Base-by-base conservation (phyloP, 2,888 invertebrate species). In the Anticlea derivata region DNA sequence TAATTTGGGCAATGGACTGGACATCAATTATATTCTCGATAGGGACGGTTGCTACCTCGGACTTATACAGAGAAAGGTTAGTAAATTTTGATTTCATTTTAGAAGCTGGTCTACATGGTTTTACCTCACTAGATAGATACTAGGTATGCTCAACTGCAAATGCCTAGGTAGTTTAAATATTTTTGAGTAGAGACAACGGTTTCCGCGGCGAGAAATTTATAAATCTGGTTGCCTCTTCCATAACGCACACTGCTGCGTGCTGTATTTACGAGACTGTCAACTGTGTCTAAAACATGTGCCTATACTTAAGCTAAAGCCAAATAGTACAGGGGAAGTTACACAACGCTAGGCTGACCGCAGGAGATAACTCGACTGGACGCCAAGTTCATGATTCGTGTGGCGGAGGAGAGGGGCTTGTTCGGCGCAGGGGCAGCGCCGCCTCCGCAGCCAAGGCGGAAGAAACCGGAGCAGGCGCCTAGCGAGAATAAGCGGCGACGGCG, bases 371-470 rank as follows among this genome's bases (percentile, higher is more conserved):
- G 94, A 30, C 91, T 96, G 66, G 95, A 96, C 78, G 95, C 96
- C 3, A 94, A 96, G 77, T 96, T 94, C 75, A 95, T 96, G 92
- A 96, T 96, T 62, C 92, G 94, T 66, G 95, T 96, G 84, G 96
- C 96, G 1, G 96, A 96, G 79, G 92, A 93, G 29, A 92, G 96
- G 51, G 96, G 96, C 0, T 80, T 96, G 57, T 96, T 96, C 75
- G 96, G 94, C 1, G 90, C 60, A 4, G 58, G 61, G 23, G 80
- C 84, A 38, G 78, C 83, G 7, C 77, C 82, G 34, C 80, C 86
- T 57, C 79, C 81, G 22, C 67, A 54, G 58, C 73, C 80, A 76
- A 68, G 86, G 63, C 74, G 78, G 57, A 74, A 72, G 68, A 68
- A 69, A 7, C 58, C 60, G 17, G 73, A 74, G 60, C 67, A 79